phyloP scores from a whole-genome alignment of 2,888 invertebrate genomes.

The Phalera bucephala region DNA sequence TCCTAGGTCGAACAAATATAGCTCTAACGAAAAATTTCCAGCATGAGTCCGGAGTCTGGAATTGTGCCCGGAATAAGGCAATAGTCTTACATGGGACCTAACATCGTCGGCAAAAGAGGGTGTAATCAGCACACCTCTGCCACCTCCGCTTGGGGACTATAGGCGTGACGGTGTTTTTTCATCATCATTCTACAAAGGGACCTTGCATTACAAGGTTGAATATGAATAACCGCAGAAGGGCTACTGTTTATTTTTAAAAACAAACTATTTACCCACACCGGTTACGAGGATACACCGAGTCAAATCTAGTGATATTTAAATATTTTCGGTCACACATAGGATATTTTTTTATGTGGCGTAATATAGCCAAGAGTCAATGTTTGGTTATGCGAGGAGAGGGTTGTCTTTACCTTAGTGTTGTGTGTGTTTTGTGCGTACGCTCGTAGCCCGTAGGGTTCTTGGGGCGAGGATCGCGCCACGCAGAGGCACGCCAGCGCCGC shows the following conservation, averaged over 20 bases:
- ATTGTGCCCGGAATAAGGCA: no score
- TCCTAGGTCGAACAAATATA: no score
- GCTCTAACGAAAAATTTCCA: no score
- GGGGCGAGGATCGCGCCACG: constrained; percentile 73
- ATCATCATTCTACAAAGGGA: no score
- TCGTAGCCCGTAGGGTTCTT: constrained; percentile 59
- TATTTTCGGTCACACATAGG: constrained; percentile 14
- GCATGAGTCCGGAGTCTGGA: no score
- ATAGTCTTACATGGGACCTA: no score
- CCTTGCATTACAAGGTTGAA: no score
- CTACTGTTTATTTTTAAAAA: not conserved
- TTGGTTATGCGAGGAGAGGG: constrained; percentile 13
- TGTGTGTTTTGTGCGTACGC: constrained; percentile 54
- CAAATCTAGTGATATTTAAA: constrained; percentile 12
- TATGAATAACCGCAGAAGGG: no score
- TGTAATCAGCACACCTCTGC: no score
- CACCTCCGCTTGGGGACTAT: no score
- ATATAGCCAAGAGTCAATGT: constrained; percentile 18
- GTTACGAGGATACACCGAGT: not conserved
- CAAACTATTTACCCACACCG: not conserved
- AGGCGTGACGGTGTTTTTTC: no score
- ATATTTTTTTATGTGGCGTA: constrained; percentile 11
- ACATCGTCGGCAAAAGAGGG: no score
- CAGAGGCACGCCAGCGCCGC: constrained; percentile 77
- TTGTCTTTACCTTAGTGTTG: constrained; percentile 52